Evolutionary conservation across 2,113 vertebrate genomes (phyloP).

Genomic region (Azemiops feae): DNA sequence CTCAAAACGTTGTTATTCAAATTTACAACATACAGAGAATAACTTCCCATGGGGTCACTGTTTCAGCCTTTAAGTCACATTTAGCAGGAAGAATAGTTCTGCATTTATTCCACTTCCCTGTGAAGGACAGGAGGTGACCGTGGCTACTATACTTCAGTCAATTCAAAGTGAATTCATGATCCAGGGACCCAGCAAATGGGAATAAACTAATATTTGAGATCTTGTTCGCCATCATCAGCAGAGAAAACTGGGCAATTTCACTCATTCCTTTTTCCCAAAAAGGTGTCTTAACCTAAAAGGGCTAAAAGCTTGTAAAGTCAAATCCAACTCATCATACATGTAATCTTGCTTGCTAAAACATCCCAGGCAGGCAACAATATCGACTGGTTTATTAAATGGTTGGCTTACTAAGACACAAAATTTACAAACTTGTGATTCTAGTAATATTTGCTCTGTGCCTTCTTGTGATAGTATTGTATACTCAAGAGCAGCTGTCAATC

Average conservation of each 20-base stretch:
- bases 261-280: not conserved
- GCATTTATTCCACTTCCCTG: not conserved
- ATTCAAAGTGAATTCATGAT: not conserved
- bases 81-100: not conserved
- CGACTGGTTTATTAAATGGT: not conserved
- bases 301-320: not conserved
- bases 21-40: not conserved
- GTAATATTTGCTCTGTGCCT: not conserved
- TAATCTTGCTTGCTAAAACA: not conserved
- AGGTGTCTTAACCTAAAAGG: slow-evolving; percentile 10
- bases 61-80: not conserved
- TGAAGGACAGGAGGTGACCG: slow-evolving; percentile 11
- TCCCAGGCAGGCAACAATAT: not conserved
- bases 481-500: not conserved
- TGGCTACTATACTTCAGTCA: not conserved
- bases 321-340: not conserved
- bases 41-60: not conserved
- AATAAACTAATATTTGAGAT: not conserved
- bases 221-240: not conserved
- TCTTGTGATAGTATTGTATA: slow-evolving; percentile 20
- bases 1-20: not conserved
- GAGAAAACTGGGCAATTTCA: not conserved
- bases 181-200: not conserved
- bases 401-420: not conserved
- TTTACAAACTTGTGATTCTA: not conserved